Evolutionary conservation across 92 coral and sea anemone species (phyloP), one percentile per base, ranked within the genome.

Genomic region (Muricea muricata): DNA sequence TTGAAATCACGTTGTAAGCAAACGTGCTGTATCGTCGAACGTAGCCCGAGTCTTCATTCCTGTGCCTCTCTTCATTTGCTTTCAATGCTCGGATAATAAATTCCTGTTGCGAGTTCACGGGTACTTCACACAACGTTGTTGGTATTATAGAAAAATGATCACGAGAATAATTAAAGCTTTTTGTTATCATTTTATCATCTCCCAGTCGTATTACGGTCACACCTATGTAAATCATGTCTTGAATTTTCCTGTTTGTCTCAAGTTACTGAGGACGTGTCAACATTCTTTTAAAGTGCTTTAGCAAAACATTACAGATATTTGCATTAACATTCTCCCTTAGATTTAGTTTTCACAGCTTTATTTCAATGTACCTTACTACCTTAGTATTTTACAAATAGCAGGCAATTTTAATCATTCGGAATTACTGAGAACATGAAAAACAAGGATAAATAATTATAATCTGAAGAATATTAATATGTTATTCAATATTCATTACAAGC

Each of bases 221-320:
- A 28, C 70, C 70, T 63, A 52, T 4, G 18, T 17, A 17, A 7
- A 17, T 17, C 9, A 52, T 52, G 20, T 63, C 37, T 63, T 6
- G 13, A 63, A 63, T 30, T 63, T 63, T 63, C 70, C 70, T 25
- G 70, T 63, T 63, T 25, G 37, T 28, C 37, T 9, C 2, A 30
- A 25, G 34, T 63, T 63, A 15, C 37, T 20, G 70, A 63, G 70
- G 29, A 24, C 33, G 70, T 63, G 70, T 63, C 70, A 63, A 63
- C 20, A 15, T 17, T 52, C 15, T 39, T 11, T 6, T 9, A 45
- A 45, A 45, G 50, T 45, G 50, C 50, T 45, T 45, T 9, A 45
- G 15, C 1, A 9, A 52, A 18, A 8, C 56, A 48, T 2, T 11
- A 48, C 56, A 48, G n/a, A n/a, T n/a, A n/a, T n/a, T 8, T 48